Conservation (phyloP, 2,797 vertebrate species). For the Garrulus glandarius region DNA sequence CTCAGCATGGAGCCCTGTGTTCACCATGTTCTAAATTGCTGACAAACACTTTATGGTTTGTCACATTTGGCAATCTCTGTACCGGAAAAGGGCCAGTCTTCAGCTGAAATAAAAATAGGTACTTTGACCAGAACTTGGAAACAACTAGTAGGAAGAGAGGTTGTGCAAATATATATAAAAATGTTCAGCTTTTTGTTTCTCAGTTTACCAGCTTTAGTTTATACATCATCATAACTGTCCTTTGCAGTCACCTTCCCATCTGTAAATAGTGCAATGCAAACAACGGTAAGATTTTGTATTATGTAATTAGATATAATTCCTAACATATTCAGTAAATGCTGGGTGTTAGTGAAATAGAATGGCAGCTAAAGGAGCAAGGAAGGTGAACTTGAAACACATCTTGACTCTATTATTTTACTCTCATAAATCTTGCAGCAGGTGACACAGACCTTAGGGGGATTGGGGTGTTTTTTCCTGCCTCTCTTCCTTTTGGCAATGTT, state of each 20-base stretch:
- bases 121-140: slow-evolving; percentile 11
- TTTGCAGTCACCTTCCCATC: not conserved
- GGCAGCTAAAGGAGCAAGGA: not conserved
- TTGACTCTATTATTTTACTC: not conserved
- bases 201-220: not conserved
- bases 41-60: slow-evolving; percentile 48
- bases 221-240: not conserved
- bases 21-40: slow-evolving; percentile 28
- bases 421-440: not conserved
- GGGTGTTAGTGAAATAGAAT: not conserved
- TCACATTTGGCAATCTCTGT: slow-evolving; percentile 32
- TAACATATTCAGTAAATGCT: not conserved
- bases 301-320: not conserved
- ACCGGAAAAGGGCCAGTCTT: slow-evolving; percentile 1
- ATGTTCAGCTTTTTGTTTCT: not conserved
- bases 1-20: not conserved
- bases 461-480: not conserved
- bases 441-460: not conserved
- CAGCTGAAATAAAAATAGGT: slow-evolving; percentile 33
- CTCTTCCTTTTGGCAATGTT: not conserved
- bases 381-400: not conserved
- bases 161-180: not conserved
- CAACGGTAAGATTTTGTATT: not conserved
- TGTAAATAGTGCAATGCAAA: not conserved
- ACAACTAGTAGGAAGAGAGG: not conserved